A percentile compares a stretch with the other conserved stretches of the same genome.
Evolutionary conservation across 2,888 invertebrate genomes (phyloP).

Genomic region (Agriopis marginaria): DNA sequence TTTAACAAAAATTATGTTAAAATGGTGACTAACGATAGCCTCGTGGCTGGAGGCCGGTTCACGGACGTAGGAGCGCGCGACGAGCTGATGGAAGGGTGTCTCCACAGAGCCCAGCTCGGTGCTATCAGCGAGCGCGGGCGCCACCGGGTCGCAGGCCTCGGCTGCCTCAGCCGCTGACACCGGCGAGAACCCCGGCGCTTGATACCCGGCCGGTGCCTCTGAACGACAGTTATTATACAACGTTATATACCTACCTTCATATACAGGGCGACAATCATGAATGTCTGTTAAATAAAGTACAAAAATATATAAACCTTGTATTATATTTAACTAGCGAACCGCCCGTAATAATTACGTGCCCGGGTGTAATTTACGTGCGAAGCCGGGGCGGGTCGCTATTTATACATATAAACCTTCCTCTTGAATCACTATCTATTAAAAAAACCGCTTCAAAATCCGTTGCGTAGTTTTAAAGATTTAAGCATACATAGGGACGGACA

Average conservation of each 20-base stretch:
- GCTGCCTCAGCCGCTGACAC: conserved; percentile 44
- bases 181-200: conserved; percentile 69
- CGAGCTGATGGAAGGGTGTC: conserved; percentile 66
- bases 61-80: conserved; percentile 53
- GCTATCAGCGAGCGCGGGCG: conserved; percentile 43
- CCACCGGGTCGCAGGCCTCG: conserved; percentile 52
- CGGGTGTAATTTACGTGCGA: too few relatives aligned
- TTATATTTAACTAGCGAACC: too few relatives aligned
- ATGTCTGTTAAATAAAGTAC: too few relatives aligned
- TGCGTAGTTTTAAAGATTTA: too few relatives aligned
- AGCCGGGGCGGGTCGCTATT: too few relatives aligned
- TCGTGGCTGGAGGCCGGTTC: conserved; percentile 59
- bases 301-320: background rate
- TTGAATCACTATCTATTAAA: too few relatives aligned
- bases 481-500: too few relatives aligned
- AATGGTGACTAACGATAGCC: conserved; percentile 59
- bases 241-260: background rate
- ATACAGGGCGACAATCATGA: too few relatives aligned
- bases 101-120: conserved; percentile 61
- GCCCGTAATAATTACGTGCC: too few relatives aligned
- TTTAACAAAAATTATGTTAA: background rate
- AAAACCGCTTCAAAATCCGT: too few relatives aligned
- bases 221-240: background rate
- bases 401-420: too few relatives aligned
- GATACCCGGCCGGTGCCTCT: conserved; percentile 75